phyloP scores from a whole-genome alignment of 35 echinoderm and acorn worm genomes.

The Chiridota heheva region DNA sequence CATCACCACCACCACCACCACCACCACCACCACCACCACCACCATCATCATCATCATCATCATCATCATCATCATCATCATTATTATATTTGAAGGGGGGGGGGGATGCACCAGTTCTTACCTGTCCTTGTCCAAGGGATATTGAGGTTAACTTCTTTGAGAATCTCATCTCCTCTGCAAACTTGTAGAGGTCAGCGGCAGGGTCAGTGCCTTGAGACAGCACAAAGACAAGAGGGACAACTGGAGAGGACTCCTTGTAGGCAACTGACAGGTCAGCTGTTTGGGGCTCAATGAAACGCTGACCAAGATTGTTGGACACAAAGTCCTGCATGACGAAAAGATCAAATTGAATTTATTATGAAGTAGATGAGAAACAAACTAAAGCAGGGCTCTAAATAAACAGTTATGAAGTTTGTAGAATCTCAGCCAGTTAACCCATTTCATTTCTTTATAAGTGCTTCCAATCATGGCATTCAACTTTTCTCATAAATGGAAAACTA shows the following conservation, averaged over 20 bases:
- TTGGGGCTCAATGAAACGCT: constrained; percentile 94
- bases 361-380: no score
- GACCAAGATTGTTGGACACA: constrained; percentile 79
- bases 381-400: no score
- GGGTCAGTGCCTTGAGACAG: constrained; percentile 86
- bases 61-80: no score
- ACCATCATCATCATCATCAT: no score
- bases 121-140: constrained; percentile 93
- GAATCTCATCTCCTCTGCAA: constrained; percentile 98
- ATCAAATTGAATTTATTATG: background rate
- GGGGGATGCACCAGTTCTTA: background rate
- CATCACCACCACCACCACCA: no score
- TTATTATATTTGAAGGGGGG: no score
- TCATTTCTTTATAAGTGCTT: no score
- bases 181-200: constrained; percentile 94
- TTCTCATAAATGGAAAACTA: no score
- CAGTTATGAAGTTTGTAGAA: no score
- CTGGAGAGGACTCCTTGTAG: constrained; percentile 87
- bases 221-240: constrained; percentile 79
- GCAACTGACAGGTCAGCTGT: constrained; percentile 83
- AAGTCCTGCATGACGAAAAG: constrained; percentile 75
- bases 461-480: no score
- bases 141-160: constrained; percentile 94
- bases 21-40: no score
- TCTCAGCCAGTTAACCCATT: no score